These are phyloP conservation scores for Caradrina kadenii DNA, from an alignment of 2,888 invertebrate species.

Conservation along the genomic window DNA sequence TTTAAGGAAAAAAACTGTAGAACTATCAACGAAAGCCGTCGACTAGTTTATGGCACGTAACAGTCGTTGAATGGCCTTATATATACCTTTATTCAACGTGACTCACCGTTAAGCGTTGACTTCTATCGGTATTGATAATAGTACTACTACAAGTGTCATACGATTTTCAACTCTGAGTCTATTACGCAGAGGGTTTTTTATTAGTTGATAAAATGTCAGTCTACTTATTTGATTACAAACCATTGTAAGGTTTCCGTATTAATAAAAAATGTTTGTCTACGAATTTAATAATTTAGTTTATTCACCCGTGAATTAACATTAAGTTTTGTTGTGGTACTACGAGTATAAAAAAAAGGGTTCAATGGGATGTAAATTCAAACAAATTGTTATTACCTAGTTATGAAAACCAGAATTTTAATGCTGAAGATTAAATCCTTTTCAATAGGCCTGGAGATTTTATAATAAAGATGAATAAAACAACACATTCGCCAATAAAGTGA, in stretches of 20 bases:
- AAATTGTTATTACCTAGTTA: too few relatives aligned
- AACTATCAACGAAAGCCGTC: constrained; percentile 55
- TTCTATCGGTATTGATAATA: constrained; percentile 34
- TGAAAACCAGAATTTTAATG: not conserved
- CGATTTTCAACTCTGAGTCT: constrained; percentile 16
- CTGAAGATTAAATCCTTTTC: too few relatives aligned
- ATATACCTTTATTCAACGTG: constrained; percentile 51
- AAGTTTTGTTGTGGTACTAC: too few relatives aligned
- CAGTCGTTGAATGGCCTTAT: constrained; percentile 48
- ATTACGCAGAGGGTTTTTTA: constrained; percentile 6
- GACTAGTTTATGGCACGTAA: constrained; percentile 59
- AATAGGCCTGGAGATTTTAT: not conserved
- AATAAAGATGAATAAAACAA: not conserved
- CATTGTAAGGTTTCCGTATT: constrained; percentile 36
- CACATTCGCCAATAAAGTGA: not conserved
- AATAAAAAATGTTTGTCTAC: constrained; percentile 6
- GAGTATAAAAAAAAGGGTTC: not conserved
- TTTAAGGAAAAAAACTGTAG: constrained; percentile 53
- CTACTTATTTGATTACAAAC: constrained; percentile 39
- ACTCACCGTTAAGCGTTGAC: constrained; percentile 52
- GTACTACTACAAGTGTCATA: not conserved
- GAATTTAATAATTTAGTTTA: not conserved
- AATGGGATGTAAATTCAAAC: not conserved
- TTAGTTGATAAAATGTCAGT: not conserved
- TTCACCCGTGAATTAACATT: not conserved